phyloP scores from a whole-genome alignment of 1,140 invertebrate genomes.

The Calosoma granatense region DNA sequence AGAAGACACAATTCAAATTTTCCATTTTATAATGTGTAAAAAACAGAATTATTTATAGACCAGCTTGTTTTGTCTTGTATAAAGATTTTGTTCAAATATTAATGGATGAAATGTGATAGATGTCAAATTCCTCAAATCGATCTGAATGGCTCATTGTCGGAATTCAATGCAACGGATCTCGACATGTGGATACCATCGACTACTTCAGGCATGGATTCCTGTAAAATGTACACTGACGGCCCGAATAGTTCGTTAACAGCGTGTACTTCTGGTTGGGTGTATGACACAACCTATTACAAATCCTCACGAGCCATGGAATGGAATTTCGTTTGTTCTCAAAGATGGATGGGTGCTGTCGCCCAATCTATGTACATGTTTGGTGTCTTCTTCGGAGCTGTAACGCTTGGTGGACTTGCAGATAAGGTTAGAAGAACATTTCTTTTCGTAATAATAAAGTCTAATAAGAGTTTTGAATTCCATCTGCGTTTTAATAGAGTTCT shows the following conservation, averaged over 20 bases:
- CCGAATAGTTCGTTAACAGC: constrained; percentile 29
- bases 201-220: constrained; percentile 38
- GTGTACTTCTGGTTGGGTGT: constrained; percentile 54
- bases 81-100: no score
- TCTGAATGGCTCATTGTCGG: constrained; percentile 35
- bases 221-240: constrained; percentile 38
- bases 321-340: constrained; percentile 70
- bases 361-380: constrained; percentile 82
- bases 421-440: constrained; percentile 50
- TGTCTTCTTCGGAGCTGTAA: constrained; percentile 75
- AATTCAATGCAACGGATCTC: constrained; percentile 40
- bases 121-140: constrained; percentile 52
- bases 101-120: no score
- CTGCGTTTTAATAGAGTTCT: no score
- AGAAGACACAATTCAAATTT: no score
- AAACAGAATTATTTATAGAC: no score
- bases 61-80: no score
- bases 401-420: constrained; percentile 77
- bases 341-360: constrained; percentile 70
- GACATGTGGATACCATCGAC: constrained; percentile 41
- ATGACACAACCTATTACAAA: constrained; percentile 57
- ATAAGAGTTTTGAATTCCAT: no score
- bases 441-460: no score
- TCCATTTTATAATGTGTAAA: no score
- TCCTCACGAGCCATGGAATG: constrained; percentile 68